Percentiles rank a stretch among this genome's conserved stretches.
phyloP scores from a whole-genome alignment of 2,888 invertebrate species.

The Proisotoma minuta region DNA sequence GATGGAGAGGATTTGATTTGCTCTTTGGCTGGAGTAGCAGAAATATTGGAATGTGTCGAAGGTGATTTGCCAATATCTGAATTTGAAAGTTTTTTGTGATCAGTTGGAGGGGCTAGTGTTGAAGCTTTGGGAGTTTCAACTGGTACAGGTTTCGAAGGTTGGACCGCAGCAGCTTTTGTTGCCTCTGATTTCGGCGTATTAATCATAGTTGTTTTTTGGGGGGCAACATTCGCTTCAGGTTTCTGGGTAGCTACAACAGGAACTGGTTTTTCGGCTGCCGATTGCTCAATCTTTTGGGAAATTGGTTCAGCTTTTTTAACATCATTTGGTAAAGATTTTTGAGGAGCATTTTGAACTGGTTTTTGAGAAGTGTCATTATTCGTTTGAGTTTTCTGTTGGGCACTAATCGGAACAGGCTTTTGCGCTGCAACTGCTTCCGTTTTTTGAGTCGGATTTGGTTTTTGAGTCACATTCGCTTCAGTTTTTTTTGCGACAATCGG shows the following conservation, averaged over 20 bases:
- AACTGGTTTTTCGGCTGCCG: background rate
- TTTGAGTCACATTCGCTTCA: too few species aligned
- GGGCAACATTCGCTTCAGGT: too few species aligned
- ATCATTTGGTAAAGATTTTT: background rate
- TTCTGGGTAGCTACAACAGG: background rate
- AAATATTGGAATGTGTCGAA: background rate
- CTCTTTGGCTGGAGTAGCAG: background rate
- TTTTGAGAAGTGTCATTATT: background rate
- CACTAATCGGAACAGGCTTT: background rate
- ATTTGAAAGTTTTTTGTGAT: background rate
- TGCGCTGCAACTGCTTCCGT: too few species aligned
- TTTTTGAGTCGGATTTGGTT: too few species aligned
- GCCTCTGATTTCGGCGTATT: background rate
- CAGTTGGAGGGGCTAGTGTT: background rate
- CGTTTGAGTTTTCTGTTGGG: background rate
- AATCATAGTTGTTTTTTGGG: too few species aligned
- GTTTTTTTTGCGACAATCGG: too few species aligned
- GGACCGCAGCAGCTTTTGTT: background rate
- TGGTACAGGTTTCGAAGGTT: background rate
- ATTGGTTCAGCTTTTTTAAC: background rate
- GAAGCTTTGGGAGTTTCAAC: background rate
- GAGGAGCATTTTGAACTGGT: background rate
- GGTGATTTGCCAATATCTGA: background rate
- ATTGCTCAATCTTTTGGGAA: background rate
- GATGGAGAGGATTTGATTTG: background rate